Percentiles rank a stretch among this genome's conserved stretches.
Evolutionary conservation across 2,888 invertebrate species (phyloP).

Genomic region (Geotrupes spiniger): DNA sequence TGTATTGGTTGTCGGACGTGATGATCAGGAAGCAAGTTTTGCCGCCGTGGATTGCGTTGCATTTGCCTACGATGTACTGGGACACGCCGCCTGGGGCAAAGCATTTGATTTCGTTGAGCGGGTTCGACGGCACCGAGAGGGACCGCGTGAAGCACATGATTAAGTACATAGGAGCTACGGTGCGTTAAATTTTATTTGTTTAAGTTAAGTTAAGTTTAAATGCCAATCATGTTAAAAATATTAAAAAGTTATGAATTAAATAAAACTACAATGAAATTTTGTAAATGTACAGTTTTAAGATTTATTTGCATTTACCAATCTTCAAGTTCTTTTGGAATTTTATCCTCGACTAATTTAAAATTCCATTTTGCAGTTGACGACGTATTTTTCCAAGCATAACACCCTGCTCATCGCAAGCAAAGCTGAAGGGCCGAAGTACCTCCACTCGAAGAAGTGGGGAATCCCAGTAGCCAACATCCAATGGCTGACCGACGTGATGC

Average conservation of each 20-base stretch:
- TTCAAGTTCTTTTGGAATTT: too few species aligned
- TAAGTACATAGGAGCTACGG: constrained; percentile 80
- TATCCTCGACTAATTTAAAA: too few species aligned
- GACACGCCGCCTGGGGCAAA: constrained; percentile 71
- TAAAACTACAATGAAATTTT: too few species aligned
- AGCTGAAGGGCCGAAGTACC: constrained; percentile 82
- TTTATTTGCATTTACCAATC: too few species aligned
- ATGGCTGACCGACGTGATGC: constrained; percentile 90
- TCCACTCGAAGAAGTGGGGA: constrained; percentile 88
- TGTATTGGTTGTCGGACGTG: constrained; percentile 90
- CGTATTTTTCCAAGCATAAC: constrained; percentile 76
- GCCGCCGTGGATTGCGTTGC: constrained; percentile 92
- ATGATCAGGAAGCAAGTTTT: constrained; percentile 79
- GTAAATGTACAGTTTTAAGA: too few species aligned
- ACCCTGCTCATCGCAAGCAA: constrained; percentile 76
- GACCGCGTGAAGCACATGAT: constrained; percentile 80
- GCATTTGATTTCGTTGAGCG: constrained; percentile 81
- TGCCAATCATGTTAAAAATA: neutral
- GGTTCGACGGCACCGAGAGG: constrained; percentile 87
- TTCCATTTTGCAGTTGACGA: constrained; percentile 62
- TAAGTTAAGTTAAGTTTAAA: constrained; percentile 7
- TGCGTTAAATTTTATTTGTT: constrained; percentile 53
- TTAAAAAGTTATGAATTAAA: too few species aligned
- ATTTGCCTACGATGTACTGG: constrained; percentile 69
- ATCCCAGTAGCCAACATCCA: constrained; percentile 88